Base-by-base conservation (phyloP, 2,888 invertebrate genomes). In the Hyles lineata region DNA sequence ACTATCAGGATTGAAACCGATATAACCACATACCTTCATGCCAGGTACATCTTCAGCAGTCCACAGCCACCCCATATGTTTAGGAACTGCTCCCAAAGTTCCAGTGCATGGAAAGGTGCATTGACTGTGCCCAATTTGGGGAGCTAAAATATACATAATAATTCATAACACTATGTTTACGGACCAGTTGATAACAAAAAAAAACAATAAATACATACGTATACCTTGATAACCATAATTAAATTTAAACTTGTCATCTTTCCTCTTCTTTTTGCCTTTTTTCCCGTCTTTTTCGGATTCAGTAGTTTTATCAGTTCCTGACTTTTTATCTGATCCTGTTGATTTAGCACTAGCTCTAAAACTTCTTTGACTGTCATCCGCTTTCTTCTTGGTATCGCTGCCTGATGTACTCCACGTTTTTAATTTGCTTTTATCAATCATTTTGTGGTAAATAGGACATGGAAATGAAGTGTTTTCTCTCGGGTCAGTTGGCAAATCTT, bases 61-160 rank as follows among this genome's bases (percentile, higher is more conserved):
- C 95, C 95, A 95, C 32, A 94, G 81, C 95, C 95, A 95, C n/a
- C 95, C 95, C 94, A 94, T 95, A 52, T 77, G 75, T 76, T 89
- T 92, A n/a, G 94, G 95, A 35, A 95, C 94, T 73, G 79, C 76
- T 58, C 82, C 83, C 62, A 90, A 74, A 58, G 85, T 86, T 35
- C 92, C 92, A 17, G 83, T 84, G 80, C 92, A 91, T 55, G 92
- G 90, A 76, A 87, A 76, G 55, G 82, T 87, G 76, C 94, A 94
- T 75, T 85, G 83, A 76, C 87, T 88, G 83, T 94, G 94, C 74
- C 94, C 94, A 85, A 93, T 92, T 79, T 92, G 87, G 75, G 94
- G 92, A 67, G 94, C 94, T 94, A 79, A 62, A 69, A 72, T 71
- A 59, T 72, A 62, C 7, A 63, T 50, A 29, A 25, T 32, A 61